A percentile compares a stretch with the other conserved stretches of the same genome.
These are phyloP conservation scores for Drosophila borborema DNA, from an alignment of 2,888 invertebrate genomes.

Conservation along the genomic window DNA sequence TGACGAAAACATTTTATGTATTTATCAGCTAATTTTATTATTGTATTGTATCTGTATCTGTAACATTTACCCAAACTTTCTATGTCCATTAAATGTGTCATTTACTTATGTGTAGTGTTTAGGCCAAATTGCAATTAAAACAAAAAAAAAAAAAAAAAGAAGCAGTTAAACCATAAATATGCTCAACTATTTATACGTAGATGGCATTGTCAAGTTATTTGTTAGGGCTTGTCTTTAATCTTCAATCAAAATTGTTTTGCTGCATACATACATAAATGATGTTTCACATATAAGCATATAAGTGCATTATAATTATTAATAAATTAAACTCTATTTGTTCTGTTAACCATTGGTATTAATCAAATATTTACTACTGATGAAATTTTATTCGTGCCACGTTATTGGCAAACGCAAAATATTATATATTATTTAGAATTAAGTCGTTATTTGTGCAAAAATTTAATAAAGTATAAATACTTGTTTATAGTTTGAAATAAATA, in stretches of 20 bases:
- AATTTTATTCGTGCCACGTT: conserved; percentile 62
- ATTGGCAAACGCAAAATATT: conserved; percentile 58
- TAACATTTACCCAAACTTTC: conserved; percentile 69
- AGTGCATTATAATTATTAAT: conserved; percentile 42
- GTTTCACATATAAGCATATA: conserved; percentile 33
- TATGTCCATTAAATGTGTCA: conserved; percentile 78
- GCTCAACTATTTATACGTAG: conserved; percentile 55
- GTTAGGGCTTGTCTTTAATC: conserved; percentile 45
- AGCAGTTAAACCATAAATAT: conserved; percentile 28
- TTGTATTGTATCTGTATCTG: conserved; percentile 52
- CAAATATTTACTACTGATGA: conserved; percentile 58
- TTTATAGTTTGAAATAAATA: conserved; percentile 61
- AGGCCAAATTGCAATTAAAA: conserved; percentile 47
- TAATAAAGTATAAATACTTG: conserved; percentile 62
- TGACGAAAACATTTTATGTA: conserved; percentile 54
- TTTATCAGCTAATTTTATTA: conserved; percentile 64
- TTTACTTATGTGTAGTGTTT: conserved; percentile 73
- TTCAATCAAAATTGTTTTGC: conserved; percentile 54
- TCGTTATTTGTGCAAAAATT: conserved; percentile 76
- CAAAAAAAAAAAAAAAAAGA: conserved; percentile 1
- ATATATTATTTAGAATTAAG: conserved; percentile 73
- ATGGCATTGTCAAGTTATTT: conserved; percentile 41
- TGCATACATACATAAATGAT: conserved; percentile 30
- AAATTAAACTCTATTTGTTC: conserved; percentile 61
- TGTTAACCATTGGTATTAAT: conserved; percentile 78